Evolutionary conservation across 2,888 invertebrate species (phyloP).

Genomic region (Ochropleura plecta): DNA sequence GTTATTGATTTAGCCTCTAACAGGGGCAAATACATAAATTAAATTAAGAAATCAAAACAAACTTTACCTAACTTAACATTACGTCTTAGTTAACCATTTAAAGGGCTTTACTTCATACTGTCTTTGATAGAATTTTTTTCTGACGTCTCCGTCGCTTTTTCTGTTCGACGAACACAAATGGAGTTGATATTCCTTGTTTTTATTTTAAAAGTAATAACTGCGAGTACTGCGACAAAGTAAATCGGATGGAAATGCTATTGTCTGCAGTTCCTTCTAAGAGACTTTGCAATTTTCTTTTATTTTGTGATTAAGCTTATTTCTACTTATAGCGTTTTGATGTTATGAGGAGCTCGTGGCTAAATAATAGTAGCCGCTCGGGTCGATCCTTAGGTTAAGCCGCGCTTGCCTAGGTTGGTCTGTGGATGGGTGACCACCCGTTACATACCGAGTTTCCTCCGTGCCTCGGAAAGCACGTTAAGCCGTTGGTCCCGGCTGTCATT

Average conservation of each 20-base stretch:
- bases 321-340: not conserved
- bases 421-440: too few species aligned
- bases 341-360: too few species aligned
- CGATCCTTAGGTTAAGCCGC: too few species aligned
- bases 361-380: too few species aligned
- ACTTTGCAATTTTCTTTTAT: not conserved
- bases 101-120: too few species aligned
- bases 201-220: constrained; percentile 33
- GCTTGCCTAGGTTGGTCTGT: too few species aligned
- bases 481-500: too few species aligned
- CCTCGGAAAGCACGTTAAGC: too few species aligned
- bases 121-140: not conserved
- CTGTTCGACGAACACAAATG: not conserved
- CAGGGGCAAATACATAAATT: not conserved
- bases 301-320: constrained; percentile 2
- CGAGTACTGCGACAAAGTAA: constrained; percentile 16
- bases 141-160: constrained; percentile 7
- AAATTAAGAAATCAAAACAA: not conserved
- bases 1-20: not conserved
- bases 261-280: constrained; percentile 17
- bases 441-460: too few species aligned
- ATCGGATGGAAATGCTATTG: constrained; percentile 41
- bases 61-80: not conserved
- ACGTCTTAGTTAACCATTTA: not conserved
- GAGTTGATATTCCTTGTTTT: constrained; percentile 24